phyloP scores from a whole-genome alignment of 2,797 vertebrate species.

The Amazonetta brasiliensis region DNA sequence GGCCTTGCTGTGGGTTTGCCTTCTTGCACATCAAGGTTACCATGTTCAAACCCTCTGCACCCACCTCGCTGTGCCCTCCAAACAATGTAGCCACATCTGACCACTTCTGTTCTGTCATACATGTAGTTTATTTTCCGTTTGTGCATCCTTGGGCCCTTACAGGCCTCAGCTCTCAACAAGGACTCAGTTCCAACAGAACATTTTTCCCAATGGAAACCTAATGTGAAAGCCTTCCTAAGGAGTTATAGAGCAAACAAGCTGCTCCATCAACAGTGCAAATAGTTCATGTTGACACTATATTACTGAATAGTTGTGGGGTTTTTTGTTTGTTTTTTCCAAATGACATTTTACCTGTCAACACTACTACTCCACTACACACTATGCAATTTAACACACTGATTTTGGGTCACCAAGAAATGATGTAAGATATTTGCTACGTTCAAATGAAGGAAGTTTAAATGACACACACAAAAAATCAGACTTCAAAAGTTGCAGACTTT shows the following conservation, averaged over 20 bases:
- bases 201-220: not conserved
- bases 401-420: not conserved
- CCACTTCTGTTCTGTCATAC: not conserved
- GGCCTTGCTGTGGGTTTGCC: not conserved
- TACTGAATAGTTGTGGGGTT: not conserved
- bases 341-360: not conserved
- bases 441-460: too few relatives aligned
- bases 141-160: not conserved
- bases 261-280: fast-evolving
- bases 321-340: too few relatives aligned
- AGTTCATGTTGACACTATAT: fast-evolving
- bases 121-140: not conserved
- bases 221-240: not conserved
- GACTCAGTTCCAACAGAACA: not conserved
- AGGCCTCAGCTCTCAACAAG: not conserved
- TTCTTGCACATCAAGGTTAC: too few relatives aligned
- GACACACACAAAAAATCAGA: too few relatives aligned
- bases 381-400: not conserved
- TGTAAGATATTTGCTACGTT: fast-evolving
- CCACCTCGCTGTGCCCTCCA: not conserved
- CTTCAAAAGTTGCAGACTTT: not conserved
- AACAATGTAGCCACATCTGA: not conserved
- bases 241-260: not conserved
- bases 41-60: not conserved
- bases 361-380: not conserved